Evolutionary conservation across 2,888 invertebrate species (phyloP).

Genomic region (Cactoblastis cactorum): DNA sequence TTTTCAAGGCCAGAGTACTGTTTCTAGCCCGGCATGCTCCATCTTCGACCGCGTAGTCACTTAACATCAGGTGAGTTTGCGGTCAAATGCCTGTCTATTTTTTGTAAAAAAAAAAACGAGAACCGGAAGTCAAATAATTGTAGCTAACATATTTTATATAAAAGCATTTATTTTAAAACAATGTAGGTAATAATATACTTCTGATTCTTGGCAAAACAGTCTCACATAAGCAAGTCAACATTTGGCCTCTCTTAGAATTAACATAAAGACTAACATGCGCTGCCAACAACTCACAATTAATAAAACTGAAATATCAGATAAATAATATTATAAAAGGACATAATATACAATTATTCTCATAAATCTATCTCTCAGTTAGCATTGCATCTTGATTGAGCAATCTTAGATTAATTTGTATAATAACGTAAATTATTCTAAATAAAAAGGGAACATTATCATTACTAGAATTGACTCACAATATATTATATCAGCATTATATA

Average conservation of each 20-base stretch:
- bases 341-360: slow-evolving; percentile 65
- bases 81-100: too few relatives aligned
- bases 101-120: too few relatives aligned
- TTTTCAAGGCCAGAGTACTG: too few relatives aligned
- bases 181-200: slow-evolving; percentile 79
- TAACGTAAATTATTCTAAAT: slow-evolving; percentile 72
- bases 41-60: too few relatives aligned
- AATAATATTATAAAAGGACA: slow-evolving; percentile 68
- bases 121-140: too few relatives aligned
- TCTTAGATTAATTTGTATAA: slow-evolving; percentile 70
- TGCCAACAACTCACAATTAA: slow-evolving; percentile 75
- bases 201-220: slow-evolving; percentile 80
- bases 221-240: slow-evolving; percentile 80
- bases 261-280: slow-evolving; percentile 77
- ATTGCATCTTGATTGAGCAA: slow-evolving; percentile 77
- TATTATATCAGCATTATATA: slow-evolving; percentile 61
- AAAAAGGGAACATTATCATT: slow-evolving; percentile 70
- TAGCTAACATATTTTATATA: slow-evolving; percentile 54
- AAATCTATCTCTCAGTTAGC: slow-evolving; percentile 72
- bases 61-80: too few relatives aligned
- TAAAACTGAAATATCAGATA: slow-evolving; percentile 70
- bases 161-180: slow-evolving; percentile 80
- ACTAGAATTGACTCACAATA: slow-evolving; percentile 78
- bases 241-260: slow-evolving; percentile 79
- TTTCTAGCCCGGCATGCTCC: too few relatives aligned